These are phyloP conservation scores for Hypotaenidia philippensis DNA, from an alignment of 2,797 vertebrate genomes.

Conservation along the genomic window DNA sequence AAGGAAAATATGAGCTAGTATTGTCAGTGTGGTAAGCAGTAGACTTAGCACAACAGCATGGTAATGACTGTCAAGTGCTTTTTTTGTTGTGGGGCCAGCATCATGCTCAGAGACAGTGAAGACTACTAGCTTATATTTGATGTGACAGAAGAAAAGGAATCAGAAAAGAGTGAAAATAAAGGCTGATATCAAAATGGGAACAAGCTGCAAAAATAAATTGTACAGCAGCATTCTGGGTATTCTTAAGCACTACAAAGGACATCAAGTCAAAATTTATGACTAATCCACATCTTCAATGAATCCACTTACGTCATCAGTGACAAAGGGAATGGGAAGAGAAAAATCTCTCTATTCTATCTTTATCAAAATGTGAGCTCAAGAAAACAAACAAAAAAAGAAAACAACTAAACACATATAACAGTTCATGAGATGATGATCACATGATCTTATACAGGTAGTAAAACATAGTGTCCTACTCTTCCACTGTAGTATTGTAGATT, in stretches of 20 bases:
- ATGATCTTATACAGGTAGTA: neutral
- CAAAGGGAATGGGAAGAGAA: neutral
- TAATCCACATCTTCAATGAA: neutral
- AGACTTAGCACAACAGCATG: neutral
- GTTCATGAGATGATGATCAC: neutral
- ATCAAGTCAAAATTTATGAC: neutral
- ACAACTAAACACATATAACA: fast-evolving
- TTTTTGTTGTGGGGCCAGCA: neutral
- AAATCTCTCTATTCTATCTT: neutral
- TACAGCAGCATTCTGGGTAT: neutral
- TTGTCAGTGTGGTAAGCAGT: neutral
- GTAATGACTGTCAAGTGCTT: neutral
- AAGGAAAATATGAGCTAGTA: neutral
- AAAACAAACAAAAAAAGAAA: neutral
- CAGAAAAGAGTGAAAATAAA: neutral
- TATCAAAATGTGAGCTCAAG: neutral
- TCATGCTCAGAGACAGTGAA: neutral
- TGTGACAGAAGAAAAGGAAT: neutral
- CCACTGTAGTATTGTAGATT: neutral
- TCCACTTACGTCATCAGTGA: neutral
- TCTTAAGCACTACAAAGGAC: neutral
- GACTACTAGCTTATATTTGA: neutral
- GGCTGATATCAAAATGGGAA: neutral
- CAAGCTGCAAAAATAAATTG: neutral
- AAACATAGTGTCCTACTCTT: neutral